Base-by-base conservation (phyloP, 2,797 vertebrate species). In the Semotilus atromaculatus region DNA sequence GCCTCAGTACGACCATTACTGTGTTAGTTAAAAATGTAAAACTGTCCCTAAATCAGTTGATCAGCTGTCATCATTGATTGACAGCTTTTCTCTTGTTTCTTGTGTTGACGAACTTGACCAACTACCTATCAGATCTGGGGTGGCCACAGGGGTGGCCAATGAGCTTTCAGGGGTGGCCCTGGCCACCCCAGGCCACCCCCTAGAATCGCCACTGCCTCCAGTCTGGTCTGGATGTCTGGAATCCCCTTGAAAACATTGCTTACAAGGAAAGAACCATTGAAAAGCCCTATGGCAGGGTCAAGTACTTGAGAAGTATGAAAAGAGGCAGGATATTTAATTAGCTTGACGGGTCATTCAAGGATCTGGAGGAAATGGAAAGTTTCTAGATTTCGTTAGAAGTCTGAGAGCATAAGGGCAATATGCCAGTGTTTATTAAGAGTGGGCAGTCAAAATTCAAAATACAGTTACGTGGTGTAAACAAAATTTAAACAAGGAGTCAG, bases 251-350 rank as follows among this genome's bases (percentile, higher is more conserved):
- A 88, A 88, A 88, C 88, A 89, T 40, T 19, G 72, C 68, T 72
- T 76, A 58, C 40, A 34, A 10, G 77, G 62, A 84, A 74, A 90
- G 89, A 93, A 91, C 88, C 81, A 10, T 82, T 88, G 91, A 92
- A 93, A 92, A 85, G 88, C 88, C 85, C 91, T 91, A 88, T 87
- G 16, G 88, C 87, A 64, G 67, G 77, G 31, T 79, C 66, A 78
- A 79, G 45, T 73, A 71, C 82, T 67, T 84, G 51, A 82, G 66
- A 85, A 43, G 78, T 64, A 74, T 38, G n/a, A 60, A 81, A 83
- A 87, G 73, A 40, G 23, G 26, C 38, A 78, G 82, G 64, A 72
- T 84, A 71, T 86, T 85, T 86, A 29, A 76, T 77, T 81, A 45
- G 45, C 68, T 66, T 51, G 48, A 31, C 31, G 5, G 55, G 71